phyloP scores from a whole-genome alignment of 2,888 invertebrate genomes.

The Dryococelus australis region DNA sequence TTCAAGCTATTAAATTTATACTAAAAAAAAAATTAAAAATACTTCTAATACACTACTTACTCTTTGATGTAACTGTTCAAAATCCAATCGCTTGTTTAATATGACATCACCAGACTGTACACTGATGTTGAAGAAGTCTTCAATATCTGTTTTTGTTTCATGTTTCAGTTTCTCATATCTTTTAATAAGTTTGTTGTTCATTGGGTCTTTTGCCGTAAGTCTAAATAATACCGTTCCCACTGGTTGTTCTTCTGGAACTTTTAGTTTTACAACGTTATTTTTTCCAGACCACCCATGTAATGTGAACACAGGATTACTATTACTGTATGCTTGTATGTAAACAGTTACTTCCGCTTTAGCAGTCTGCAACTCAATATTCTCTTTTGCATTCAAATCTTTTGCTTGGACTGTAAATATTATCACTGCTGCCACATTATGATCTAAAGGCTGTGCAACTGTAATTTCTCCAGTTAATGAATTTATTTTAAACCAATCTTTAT shows the following conservation, averaged over 20 bases:
- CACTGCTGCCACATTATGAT: conserved; percentile 77
- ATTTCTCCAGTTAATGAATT: conserved; percentile 74
- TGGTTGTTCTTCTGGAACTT: conserved; percentile 78
- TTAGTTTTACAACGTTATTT: conserved; percentile 71
- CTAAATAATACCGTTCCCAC: conserved; percentile 75
- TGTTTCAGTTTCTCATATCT: conserved; percentile 58
- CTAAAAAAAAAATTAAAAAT: too few species aligned
- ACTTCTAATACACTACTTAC: not conserved
- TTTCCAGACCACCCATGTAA: conserved; percentile 76
- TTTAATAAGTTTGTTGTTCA: conserved; percentile 68
- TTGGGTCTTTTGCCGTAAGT: conserved; percentile 74
- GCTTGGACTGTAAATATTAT: conserved; percentile 77
- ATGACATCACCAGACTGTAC: conserved; percentile 72
- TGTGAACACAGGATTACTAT: conserved; percentile 77
- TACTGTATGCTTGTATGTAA: conserved; percentile 79
- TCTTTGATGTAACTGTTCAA: conserved; percentile 68
- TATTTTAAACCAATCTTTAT: conserved; percentile 73
- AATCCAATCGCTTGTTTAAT: conserved; percentile 77
- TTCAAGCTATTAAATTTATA: too few species aligned
- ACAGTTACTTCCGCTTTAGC: conserved; percentile 75
- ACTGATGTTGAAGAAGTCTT: conserved; percentile 62
- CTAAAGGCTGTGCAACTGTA: conserved; percentile 70
- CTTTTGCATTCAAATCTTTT: conserved; percentile 73
- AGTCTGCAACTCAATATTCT: conserved; percentile 62
- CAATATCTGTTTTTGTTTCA: conserved; percentile 67